Evolutionary conservation across 2,888 invertebrate genomes (phyloP).

Genomic region (Drosophila kuntzei): DNA sequence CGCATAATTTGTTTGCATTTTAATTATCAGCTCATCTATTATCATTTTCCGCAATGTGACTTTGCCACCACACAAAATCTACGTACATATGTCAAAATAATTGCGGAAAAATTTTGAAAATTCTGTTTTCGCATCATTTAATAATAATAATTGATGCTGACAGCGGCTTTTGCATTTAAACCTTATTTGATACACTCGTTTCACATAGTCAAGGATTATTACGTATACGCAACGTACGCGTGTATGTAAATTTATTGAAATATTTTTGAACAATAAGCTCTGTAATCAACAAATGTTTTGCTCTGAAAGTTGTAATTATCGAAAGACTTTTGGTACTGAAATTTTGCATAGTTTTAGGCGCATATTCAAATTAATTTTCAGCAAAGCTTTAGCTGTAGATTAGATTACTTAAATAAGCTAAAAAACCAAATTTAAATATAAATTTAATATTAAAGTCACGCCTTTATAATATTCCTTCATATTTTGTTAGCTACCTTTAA

Average conservation of each 20-base stretch:
- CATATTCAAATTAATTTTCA: background rate
- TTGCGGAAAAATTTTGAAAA: constrained; percentile 18
- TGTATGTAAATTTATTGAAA: constrained; percentile 7
- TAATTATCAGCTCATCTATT: constrained; percentile 64
- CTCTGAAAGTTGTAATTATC: background rate
- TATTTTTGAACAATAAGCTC: constrained; percentile 9
- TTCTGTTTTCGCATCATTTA: constrained; percentile 27
- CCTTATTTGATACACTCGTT: constrained; percentile 7
- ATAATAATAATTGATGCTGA: constrained; percentile 46
- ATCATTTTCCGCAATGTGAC: constrained; percentile 35
- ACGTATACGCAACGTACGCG: constrained; percentile 30
- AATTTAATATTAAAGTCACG: background rate
- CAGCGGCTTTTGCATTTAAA: constrained; percentile 21
- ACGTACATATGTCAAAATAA: constrained; percentile 39
- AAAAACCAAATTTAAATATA: background rate
- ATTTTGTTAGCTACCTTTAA: background rate
- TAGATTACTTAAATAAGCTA: background rate
- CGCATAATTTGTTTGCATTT: constrained; percentile 47
- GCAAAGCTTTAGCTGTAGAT: background rate
- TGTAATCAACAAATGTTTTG: constrained; percentile 5
- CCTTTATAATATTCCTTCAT: too few species aligned
- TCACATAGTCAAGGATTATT: constrained; percentile 19
- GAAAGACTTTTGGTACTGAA: background rate
- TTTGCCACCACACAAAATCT: constrained; percentile 25
- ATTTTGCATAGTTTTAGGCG: constrained; percentile 22